phyloP scores from a whole-genome alignment of 2,113 vertebrate species.

The Sturnira hondurensis region DNA sequence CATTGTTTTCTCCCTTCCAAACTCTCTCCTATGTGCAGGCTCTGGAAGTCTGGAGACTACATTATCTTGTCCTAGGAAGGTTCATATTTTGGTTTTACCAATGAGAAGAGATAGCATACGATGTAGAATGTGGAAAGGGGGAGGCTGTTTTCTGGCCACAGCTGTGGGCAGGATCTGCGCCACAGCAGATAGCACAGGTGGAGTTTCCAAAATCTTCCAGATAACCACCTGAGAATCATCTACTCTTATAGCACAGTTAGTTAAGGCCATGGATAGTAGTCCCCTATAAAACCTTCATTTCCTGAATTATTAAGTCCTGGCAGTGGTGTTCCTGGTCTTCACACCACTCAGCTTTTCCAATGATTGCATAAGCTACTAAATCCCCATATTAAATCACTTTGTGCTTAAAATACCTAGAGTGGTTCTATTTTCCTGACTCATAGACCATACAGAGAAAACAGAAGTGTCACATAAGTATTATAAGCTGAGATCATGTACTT shows the following conservation, averaged over 20 bases:
- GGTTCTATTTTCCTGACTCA: constrained; percentile 14
- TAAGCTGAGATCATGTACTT: not conserved
- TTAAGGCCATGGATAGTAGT: not conserved
- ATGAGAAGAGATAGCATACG: not conserved
- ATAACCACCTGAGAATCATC: not conserved
- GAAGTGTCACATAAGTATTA: not conserved
- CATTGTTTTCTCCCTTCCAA: not conserved
- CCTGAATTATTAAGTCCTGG: not conserved
- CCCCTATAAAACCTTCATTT: not conserved
- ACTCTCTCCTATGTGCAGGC: not conserved
- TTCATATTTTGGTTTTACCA: not conserved
- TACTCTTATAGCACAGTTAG: not conserved
- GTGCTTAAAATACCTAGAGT: constrained; percentile 1
- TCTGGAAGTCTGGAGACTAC: not conserved
- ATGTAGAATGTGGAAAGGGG: not conserved
- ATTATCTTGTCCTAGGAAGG: not conserved
- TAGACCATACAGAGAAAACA: not conserved
- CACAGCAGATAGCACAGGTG: not conserved
- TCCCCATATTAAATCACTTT: not conserved
- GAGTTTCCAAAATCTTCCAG: not conserved
- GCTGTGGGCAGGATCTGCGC: not conserved
- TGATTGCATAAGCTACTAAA: not conserved
- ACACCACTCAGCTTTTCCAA: not conserved
- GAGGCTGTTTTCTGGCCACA: not conserved
- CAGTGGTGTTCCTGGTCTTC: not conserved